These are phyloP conservation scores for Thymelicus sylvestris DNA, from an alignment of 2,888 invertebrate genomes.

Conservation along the genomic window DNA sequence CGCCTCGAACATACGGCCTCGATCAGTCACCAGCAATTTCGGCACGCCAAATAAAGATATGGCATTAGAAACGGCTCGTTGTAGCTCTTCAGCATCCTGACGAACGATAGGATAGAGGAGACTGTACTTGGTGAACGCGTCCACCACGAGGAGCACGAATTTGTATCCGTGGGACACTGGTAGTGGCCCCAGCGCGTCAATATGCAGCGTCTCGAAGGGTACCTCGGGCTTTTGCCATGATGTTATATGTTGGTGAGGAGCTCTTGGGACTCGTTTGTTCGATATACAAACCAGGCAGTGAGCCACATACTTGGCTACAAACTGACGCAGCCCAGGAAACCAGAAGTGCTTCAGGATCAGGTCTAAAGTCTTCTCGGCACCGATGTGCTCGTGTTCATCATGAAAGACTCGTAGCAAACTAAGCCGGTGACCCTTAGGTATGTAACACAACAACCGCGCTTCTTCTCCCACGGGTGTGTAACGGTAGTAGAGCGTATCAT, in stretches of 20 bases:
- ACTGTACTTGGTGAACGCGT: constrained; percentile 21
- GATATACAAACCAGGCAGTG: constrained; percentile 38
- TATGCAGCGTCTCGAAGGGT: constrained; percentile 43
- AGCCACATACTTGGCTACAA: constrained; percentile 18
- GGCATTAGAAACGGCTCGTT: constrained; percentile 18
- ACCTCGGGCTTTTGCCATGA: constrained; percentile 44
- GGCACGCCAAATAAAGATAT: constrained; percentile 36
- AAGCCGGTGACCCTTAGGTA: constrained; percentile 37
- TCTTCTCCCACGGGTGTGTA: not conserved
- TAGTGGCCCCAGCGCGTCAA: constrained; percentile 29
- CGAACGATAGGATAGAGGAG: constrained; percentile 29
- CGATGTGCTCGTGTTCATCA: constrained; percentile 33
- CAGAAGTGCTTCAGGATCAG: constrained; percentile 26
- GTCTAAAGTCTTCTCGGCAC: constrained; percentile 26
- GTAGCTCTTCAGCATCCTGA: constrained; percentile 37
- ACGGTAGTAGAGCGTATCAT: not conserved
- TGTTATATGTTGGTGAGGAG: constrained; percentile 40
- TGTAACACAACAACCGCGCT: not conserved
- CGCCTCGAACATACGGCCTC: constrained; percentile 34
- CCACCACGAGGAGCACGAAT: not conserved
- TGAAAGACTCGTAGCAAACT: constrained; percentile 41
- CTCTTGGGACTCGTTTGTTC: constrained; percentile 40
- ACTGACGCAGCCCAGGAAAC: constrained; percentile 30
- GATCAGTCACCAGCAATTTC: constrained; percentile 22
- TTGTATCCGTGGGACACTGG: constrained; percentile 28